phyloP scores from a whole-genome alignment of 2,888 invertebrate species.

The Atherix ibis region DNA sequence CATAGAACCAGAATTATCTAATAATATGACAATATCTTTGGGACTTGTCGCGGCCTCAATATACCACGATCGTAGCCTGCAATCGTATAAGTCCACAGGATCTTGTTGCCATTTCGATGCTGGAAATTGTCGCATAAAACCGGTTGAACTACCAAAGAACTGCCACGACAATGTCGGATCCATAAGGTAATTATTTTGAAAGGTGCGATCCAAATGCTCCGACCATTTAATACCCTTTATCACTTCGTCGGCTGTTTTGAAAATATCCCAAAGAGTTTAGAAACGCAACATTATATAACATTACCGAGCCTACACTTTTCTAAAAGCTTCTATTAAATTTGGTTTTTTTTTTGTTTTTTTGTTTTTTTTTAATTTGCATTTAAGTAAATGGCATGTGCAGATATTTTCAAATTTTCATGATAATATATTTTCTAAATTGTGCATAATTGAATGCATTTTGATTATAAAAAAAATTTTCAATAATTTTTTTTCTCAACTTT shows the following conservation, averaged over 20 bases:
- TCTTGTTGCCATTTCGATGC: slow-evolving; percentile 67
- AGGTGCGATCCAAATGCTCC: slow-evolving; percentile 75
- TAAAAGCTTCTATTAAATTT: too few relatives aligned
- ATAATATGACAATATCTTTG: slow-evolving; percentile 76
- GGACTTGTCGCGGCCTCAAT: slow-evolving; percentile 96
- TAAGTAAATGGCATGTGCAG: too few relatives aligned
- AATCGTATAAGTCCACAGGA: slow-evolving; percentile 87
- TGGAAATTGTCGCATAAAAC: slow-evolving; percentile 95
- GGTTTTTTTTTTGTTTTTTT: too few relatives aligned
- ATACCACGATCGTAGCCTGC: slow-evolving; percentile 88
- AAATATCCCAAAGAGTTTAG: slow-evolving; percentile 6
- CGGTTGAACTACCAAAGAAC: slow-evolving; percentile 93
- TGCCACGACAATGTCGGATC: slow-evolving; percentile 92
- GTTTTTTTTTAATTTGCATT: too few relatives aligned
- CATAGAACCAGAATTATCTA: slow-evolving; percentile 87
- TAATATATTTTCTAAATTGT: too few relatives aligned
- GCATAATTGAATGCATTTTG: too few relatives aligned
- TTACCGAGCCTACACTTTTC: too few relatives aligned
- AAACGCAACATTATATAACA: not conserved
- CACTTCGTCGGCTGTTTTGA: slow-evolving; percentile 54
- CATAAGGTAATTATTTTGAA: slow-evolving; percentile 68
- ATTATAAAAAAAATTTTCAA: too few relatives aligned
- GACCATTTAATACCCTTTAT: slow-evolving; percentile 94
- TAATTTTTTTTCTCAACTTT: too few relatives aligned
- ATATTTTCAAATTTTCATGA: too few relatives aligned